phyloP scores from a whole-genome alignment of 2,113 vertebrate genomes.

The Lynx canadensis region DNA sequence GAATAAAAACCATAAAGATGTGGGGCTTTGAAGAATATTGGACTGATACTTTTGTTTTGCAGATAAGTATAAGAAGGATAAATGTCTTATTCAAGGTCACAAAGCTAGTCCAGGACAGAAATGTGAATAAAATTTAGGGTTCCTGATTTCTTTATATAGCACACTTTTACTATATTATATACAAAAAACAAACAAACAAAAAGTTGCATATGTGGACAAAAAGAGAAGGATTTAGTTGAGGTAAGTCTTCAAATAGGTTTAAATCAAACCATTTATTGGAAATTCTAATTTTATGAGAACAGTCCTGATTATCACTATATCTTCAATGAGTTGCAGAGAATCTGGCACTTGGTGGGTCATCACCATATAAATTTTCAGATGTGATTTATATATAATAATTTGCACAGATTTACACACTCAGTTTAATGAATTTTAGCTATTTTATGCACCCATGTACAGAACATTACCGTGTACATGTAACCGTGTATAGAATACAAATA shows the following conservation, averaged over 20 bases:
- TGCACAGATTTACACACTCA: neutral
- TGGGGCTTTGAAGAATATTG: neutral
- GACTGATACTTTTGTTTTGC: neutral
- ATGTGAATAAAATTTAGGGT: neutral
- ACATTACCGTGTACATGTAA: neutral
- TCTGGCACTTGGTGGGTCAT: neutral
- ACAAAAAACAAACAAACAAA: neutral
- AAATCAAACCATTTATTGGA: neutral
- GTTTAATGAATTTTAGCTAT: neutral
- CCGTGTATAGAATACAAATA: neutral
- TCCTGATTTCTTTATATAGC: neutral
- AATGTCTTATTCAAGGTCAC: neutral
- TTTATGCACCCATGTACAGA: neutral
- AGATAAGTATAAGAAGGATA: neutral
- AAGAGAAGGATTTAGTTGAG: neutral
- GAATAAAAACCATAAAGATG: neutral
- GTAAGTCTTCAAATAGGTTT: neutral
- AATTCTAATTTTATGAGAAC: slow-evolving; percentile 25
- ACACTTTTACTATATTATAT: neutral
- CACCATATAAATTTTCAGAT: neutral
- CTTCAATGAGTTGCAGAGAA: neutral
- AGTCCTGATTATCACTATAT: neutral
- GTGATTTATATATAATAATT: neutral
- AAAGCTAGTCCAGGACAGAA: neutral
- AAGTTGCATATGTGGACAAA: neutral